Evolutionary conservation across 2,113 vertebrate genomes (phyloP), one percentile per base, ranked within the genome.

Genomic region (Gopherus evgoodei): DNA sequence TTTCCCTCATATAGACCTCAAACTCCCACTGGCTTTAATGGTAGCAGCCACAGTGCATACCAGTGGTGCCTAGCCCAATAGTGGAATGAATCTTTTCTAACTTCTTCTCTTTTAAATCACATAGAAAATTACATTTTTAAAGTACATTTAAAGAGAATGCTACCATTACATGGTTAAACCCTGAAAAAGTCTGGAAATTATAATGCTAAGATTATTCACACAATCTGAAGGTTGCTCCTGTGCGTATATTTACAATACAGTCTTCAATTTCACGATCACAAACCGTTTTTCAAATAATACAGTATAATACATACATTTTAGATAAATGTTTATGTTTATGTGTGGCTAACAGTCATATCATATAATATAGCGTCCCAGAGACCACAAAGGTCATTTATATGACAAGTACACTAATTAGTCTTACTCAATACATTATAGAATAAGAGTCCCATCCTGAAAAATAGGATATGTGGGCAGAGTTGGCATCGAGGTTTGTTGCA

Each of bases 331-430:
- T 10, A 16, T 19, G 65, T 78, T 49, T 10, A 81, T 54, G 8
- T 52, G 31, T 27, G 85, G 49, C 52, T 50, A 89, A 84, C 89
- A 89, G 29, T 50, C 93, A 13, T 10, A 11, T 38, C 57, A 27
- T 4, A 12, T 27, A 59, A 57, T 2, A 79, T 10, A 72, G 22
- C 0, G 1, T 54, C 19, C 56, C 62, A n/a, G 1, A 38, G 29
- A 62, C n/a, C 21, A 72, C 5, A 0, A 0, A 88, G 24, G 4
- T 56, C 0, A 0, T 22, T 52, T 9, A 78, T 76, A 47, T 47
- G 42, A 76, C 9, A 25, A 76, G 38, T 27, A 78, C 42, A 44
- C 42, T 47, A 27, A 25, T 76, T 76, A 76, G 19, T 24, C 72
- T 44, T 76, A 76, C 22, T 76, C 72, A 76, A 78, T 13, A 78